Evolutionary conservation across 2,888 invertebrate genomes (phyloP), one percentile per base, ranked within the genome.

Genomic region (Nymphalis polychloros): DNA sequence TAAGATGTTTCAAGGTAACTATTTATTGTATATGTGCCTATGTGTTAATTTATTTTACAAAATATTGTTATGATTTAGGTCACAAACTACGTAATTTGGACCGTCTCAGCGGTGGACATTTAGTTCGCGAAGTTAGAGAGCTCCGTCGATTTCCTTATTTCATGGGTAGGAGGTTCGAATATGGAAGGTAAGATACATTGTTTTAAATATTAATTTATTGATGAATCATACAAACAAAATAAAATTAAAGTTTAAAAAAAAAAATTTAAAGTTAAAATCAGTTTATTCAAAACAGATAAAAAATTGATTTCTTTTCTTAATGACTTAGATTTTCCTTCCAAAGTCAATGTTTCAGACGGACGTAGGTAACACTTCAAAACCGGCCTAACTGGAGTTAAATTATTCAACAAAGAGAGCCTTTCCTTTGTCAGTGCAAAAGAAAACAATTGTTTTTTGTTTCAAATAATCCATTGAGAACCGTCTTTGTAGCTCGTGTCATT

Each of bases 81-180:
- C 89, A 90, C 81, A 89, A 93, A 77, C 82, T 86, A 64, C 82
- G 87, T 69, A 84, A 83, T 73, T 74, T 87, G 81, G 90, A 89
- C 67, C 78, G 85, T 19, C 71, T 86, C 57, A 91, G 91, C 52
- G 89, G 90, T 46, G 90, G 88, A 41, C 89, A 90, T 74, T 76
- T 91, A 70, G 80, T 89, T 8, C 84, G 91, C n/a, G 84, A 85
- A 70, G 84, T 85, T 0, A 84, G 92, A 17, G 88, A 88, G 62
- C 82, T 81, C 72, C 87, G 74, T 69, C 93, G 81, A 86, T 87
- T 74, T 57, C 77, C 84, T 78, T 91, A 70, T 74, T 81, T 82
- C 63, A 70, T 83, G 68, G 79, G 81, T 41, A 82, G 86, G 68
- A 78, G 81, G 67, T 84, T 78, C 67, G 84, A 87, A 48, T 81